These are phyloP conservation scores for Oryzias curvinotus DNA, from an alignment of 2,113 vertebrate species.

Conservation along the genomic window DNA sequence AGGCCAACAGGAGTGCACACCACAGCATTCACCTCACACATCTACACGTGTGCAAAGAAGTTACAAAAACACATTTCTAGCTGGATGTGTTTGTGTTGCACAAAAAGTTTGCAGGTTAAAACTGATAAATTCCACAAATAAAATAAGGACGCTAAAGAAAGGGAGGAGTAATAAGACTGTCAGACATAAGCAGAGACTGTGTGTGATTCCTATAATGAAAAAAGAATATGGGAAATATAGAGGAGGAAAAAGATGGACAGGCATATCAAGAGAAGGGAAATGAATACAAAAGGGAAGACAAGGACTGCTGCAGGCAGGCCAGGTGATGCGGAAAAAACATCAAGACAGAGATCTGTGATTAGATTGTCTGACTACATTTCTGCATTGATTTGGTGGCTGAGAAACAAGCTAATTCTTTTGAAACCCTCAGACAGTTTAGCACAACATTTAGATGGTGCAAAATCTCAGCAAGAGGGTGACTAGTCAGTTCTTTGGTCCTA, in stretches of 20 bases:
- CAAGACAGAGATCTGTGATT: constrained; percentile 52
- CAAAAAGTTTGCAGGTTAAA: constrained; percentile 10
- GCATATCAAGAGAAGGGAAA: constrained; percentile 47
- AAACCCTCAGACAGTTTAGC: constrained; percentile 47
- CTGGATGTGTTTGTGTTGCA: constrained; percentile 5
- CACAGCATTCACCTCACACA: constrained; percentile 30
- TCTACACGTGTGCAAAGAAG: constrained; percentile 10
- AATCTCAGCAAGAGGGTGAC: constrained; percentile 41
- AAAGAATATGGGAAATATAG: constrained; percentile 26
- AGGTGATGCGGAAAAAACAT: constrained; percentile 47
- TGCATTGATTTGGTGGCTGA: constrained; percentile 47
- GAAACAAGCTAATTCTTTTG: constrained; percentile 48
- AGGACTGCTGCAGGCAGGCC: constrained; percentile 22
- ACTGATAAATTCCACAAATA: constrained; percentile 47
- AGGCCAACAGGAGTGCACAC: constrained; percentile 35
- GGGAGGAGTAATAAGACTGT: constrained; percentile 26
- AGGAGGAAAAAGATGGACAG: constrained; percentile 32
- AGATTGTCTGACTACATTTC: constrained; percentile 64
- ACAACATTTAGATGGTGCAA: constrained; percentile 56
- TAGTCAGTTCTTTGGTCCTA: constrained; percentile 51
- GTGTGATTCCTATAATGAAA: constrained; percentile 37
- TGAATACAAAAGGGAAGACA: constrained; percentile 32
- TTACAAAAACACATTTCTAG: constrained; percentile 22
- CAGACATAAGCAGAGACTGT: constrained; percentile 22
- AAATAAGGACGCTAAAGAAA: constrained; percentile 28